These are phyloP conservation scores for Thereuonema tuberculata DNA, from an alignment of 1,140 invertebrate species.

Conservation along the genomic window DNA sequence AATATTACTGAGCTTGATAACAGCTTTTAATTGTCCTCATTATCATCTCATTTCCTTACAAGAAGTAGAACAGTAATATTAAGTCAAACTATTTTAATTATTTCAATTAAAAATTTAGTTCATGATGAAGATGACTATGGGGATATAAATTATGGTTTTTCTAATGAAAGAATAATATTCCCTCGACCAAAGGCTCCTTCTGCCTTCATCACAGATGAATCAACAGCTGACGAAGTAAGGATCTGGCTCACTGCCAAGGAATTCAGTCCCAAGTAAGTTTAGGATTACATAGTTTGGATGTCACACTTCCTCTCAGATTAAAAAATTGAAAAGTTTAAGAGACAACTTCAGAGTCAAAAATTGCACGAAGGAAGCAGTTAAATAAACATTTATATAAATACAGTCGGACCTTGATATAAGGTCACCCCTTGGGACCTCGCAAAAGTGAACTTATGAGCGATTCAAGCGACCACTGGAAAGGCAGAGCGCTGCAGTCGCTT, in stretches of 20 bases:
- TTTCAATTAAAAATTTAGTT: too few species aligned
- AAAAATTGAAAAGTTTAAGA: constrained; percentile 1
- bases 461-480: too few species aligned
- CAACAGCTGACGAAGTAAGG: constrained; percentile 48
- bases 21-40: too few species aligned
- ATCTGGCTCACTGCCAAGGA: constrained; percentile 59
- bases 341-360: too few species aligned
- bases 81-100: too few species aligned
- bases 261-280: constrained; percentile 43
- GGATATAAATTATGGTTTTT: not conserved
- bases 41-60: too few species aligned
- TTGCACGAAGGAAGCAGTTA: too few species aligned
- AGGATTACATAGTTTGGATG: not conserved
- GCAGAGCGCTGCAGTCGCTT: too few species aligned
- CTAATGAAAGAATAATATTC: not conserved
- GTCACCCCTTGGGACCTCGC: not conserved
- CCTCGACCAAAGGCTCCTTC: constrained; percentile 45
- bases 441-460: not conserved
- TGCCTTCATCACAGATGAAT: constrained; percentile 51
- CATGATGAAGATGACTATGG: too few species aligned
- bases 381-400: not conserved
- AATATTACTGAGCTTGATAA: too few species aligned
- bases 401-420: not conserved
- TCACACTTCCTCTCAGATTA: not conserved
- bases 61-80: too few species aligned